phyloP scores from a whole-genome alignment of 2,797 vertebrate genomes.

The Ctenosaura bakeri region DNA sequence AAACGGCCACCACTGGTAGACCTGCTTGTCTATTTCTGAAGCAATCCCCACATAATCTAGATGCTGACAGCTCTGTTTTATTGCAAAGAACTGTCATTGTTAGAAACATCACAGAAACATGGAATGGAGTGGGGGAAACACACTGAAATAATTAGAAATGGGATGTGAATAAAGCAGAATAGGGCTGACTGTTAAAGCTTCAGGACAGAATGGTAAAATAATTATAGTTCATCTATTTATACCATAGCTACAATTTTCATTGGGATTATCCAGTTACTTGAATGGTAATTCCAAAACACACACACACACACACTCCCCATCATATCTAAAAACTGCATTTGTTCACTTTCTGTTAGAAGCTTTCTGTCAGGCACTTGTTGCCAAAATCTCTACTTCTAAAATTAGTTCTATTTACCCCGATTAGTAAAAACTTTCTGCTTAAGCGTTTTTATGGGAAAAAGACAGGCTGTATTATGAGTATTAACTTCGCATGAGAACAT shows the following conservation, averaged over 20 bases:
- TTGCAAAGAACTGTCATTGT: background rate
- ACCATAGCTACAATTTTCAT: constrained; percentile 38
- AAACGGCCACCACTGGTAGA: background rate
- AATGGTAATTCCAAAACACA: constrained; percentile 30
- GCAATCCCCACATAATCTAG: background rate
- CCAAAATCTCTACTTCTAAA: constrained; percentile 59
- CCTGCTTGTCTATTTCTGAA: background rate
- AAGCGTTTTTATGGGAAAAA: constrained; percentile 78
- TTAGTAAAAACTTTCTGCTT: constrained; percentile 78
- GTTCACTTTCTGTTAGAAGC: constrained; percentile 7
- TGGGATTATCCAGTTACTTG: background rate
- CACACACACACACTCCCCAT: background rate
- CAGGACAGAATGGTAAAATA: constrained; percentile 68
- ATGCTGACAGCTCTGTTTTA: background rate
- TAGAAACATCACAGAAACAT: constrained; percentile 15
- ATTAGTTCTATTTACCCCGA: constrained; percentile 73
- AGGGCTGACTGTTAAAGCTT: constrained; percentile 49
- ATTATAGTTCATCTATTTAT: constrained; percentile 59
- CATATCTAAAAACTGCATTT: constrained; percentile 31
- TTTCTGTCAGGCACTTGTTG: constrained; percentile 54
- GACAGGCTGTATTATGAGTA: constrained; percentile 80
- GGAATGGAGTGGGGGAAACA: background rate
- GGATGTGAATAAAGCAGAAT: constrained; percentile 10
- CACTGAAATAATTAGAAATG: constrained; percentile 11
- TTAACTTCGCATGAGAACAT: constrained; percentile 86